Base-by-base conservation (phyloP, 2,888 invertebrate species). In the Ormyrus rosae region DNA sequence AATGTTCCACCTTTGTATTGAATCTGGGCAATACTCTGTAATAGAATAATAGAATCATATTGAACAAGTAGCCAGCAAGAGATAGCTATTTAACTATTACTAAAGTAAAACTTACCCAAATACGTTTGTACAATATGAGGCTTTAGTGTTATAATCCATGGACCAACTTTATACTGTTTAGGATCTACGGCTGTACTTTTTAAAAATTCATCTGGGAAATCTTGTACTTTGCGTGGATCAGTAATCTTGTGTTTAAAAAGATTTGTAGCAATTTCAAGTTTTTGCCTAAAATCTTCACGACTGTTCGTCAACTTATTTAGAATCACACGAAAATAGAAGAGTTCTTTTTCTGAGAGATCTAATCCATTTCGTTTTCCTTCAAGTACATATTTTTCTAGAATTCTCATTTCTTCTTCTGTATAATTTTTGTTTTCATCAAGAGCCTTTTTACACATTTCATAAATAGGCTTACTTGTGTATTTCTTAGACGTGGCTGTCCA, bases 301-400 rank as follows among this genome's bases (percentile, higher is more conserved):
- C 83, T 13, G 6, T 46, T 83, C 11, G 6, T 51, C 2, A 46
- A 71, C 92, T 91, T 0, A 91, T 68, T 76, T 13, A 61, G 1
- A 56, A 10, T 45, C 0, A 13, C 4, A n/a, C 55, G 11, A 56
- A 34, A 34, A 34, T 34, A 34, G 4, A 75, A 81, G 0, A 53
- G 48, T 9, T 76, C 63, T 5, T 91, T 92, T 70, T 93, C 92
- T 64, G 91, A 90, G 0, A 97, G 90, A 65, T 95, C 94, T 63
- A 97, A 91, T 0, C 98, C 98, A 89, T 97, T 97, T 3, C 98
- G 91, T 88, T 93, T 94, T 4, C 96, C 96, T 91, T 98, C 98
- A 13, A 96, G 90, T 73, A 95, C 89, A 89, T 95, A 97, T 91
- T 97, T 97, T 69, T 94, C 92, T 9, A 97, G 91, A 10, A 98